Percentiles rank a stretch among this genome's conserved stretches.
phyloP scores from a whole-genome alignment of 2,797 vertebrate species.

The Crocodylus rhombifer region DNA sequence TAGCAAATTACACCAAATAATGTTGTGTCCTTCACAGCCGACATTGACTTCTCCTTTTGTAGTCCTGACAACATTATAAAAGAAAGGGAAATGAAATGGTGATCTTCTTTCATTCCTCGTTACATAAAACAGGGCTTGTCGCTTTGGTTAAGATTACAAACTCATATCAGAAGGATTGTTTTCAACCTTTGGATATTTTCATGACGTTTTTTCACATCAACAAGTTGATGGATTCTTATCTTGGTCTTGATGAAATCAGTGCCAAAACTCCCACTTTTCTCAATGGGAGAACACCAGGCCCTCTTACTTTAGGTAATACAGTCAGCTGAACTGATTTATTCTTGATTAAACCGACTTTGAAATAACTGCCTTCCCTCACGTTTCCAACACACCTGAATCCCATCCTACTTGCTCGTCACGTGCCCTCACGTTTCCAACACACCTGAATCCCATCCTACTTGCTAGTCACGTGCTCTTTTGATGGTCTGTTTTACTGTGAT shows the following conservation, averaged over 20 bases:
- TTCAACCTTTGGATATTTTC: accelerated
- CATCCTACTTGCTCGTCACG: too few relatives aligned
- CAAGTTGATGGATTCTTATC: neutral
- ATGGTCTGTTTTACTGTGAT: too few relatives aligned
- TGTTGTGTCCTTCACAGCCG: neutral
- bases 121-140: neutral
- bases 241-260: neutral
- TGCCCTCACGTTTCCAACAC: too few relatives aligned
- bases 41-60: neutral
- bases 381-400: too few relatives aligned
- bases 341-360: too few relatives aligned
- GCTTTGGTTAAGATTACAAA: neutral
- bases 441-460: too few relatives aligned
- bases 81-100: neutral
- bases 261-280: neutral
- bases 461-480: too few relatives aligned
- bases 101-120: neutral
- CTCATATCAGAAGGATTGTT: neutral
- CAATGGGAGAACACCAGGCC: neutral
- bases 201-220: neutral
- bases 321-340: neutral
- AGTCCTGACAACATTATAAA: too few relatives aligned
- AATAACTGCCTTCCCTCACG: too few relatives aligned
- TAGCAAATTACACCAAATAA: neutral
- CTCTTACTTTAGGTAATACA: neutral